Percentiles rank a stretch among this genome's conserved stretches.
phyloP scores from a whole-genome alignment of 2,888 invertebrate species.

The Callosobruchus maculatus region DNA sequence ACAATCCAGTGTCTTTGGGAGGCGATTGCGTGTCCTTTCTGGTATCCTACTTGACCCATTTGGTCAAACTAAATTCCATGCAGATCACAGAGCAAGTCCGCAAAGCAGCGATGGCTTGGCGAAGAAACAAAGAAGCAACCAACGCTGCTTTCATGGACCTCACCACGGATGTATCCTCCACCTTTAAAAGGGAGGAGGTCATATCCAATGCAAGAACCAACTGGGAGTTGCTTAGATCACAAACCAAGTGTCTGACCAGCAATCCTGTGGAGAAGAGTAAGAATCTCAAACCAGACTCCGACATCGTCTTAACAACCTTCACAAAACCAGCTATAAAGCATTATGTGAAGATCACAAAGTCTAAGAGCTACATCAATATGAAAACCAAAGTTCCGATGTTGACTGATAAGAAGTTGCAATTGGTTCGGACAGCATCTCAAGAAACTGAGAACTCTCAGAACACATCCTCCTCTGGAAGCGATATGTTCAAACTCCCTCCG shows the following conservation, averaged over 20 bases:
- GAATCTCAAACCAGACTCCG: conserved; percentile 44
- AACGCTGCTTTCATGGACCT: conserved; percentile 64
- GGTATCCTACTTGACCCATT: conserved; percentile 73
- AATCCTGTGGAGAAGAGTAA: conserved; percentile 36
- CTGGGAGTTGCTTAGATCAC: conserved; percentile 74
- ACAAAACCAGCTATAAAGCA: conserved; percentile 29
- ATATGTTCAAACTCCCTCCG: conserved; percentile 63
- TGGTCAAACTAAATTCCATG: conserved; percentile 72
- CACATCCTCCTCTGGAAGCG: conserved; percentile 56
- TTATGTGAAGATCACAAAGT: conserved; percentile 4
- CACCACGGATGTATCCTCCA: conserved; percentile 54
- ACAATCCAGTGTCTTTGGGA: conserved; percentile 77
- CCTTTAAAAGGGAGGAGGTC: conserved; percentile 73
- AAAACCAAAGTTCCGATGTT: conserved; percentile 44
- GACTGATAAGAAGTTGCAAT: conserved; percentile 54
- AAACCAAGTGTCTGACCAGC: conserved; percentile 57
- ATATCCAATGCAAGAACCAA: conserved; percentile 84
- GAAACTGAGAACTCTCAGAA: conserved; percentile 61
- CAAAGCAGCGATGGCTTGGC: conserved; percentile 76
- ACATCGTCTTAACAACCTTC: conserved; percentile 46
- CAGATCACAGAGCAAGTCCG: conserved; percentile 71
- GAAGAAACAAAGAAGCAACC: conserved; percentile 71
- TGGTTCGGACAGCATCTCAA: conserved; percentile 50
- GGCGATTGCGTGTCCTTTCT: conserved; percentile 79
- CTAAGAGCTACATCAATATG: conserved; percentile 23